These are phyloP conservation scores for Rhinella marina DNA, from an alignment of 2,797 vertebrate species.

Conservation along the genomic window DNA sequence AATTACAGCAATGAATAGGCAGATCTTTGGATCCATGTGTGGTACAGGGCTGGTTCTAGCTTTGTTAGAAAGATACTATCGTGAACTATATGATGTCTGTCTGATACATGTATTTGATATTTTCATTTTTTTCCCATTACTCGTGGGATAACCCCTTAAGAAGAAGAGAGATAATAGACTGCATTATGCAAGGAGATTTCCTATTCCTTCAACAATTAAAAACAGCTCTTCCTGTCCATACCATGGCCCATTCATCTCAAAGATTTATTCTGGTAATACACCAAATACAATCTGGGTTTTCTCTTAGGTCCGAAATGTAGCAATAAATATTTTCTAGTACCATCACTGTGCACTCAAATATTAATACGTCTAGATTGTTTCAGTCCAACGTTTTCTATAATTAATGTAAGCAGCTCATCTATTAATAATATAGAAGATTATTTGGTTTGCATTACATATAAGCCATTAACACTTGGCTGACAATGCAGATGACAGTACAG, in stretches of 20 bases:
- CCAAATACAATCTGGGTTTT: constrained; percentile 5
- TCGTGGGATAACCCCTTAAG: too few relatives aligned
- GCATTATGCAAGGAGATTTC: neutral
- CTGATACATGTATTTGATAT: too few relatives aligned
- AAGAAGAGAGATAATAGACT: neutral
- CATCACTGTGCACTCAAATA: constrained; percentile 38
- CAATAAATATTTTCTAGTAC: constrained; percentile 22
- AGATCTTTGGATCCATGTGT: too few relatives aligned
- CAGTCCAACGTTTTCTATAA: constrained; percentile 50
- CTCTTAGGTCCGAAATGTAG: constrained; percentile 4
- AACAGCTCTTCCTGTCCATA: neutral
- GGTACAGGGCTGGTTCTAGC: too few relatives aligned
- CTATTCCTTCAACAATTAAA: too few relatives aligned
- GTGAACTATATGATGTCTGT: too few relatives aligned
- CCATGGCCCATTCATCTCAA: neutral
- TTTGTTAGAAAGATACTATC: too few relatives aligned
- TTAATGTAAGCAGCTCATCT: constrained; percentile 46
- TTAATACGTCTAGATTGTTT: constrained; percentile 53
- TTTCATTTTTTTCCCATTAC: too few relatives aligned
- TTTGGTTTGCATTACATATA: constrained; percentile 21
- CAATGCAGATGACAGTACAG: neutral
- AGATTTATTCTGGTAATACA: constrained; percentile 11
- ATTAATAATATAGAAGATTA: constrained; percentile 48
- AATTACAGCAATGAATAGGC: too few relatives aligned
- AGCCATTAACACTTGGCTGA: constrained; percentile 17